These are phyloP conservation scores for Epirrhoe alternata DNA, from an alignment of 2,888 invertebrate species.

Conservation along the genomic window DNA sequence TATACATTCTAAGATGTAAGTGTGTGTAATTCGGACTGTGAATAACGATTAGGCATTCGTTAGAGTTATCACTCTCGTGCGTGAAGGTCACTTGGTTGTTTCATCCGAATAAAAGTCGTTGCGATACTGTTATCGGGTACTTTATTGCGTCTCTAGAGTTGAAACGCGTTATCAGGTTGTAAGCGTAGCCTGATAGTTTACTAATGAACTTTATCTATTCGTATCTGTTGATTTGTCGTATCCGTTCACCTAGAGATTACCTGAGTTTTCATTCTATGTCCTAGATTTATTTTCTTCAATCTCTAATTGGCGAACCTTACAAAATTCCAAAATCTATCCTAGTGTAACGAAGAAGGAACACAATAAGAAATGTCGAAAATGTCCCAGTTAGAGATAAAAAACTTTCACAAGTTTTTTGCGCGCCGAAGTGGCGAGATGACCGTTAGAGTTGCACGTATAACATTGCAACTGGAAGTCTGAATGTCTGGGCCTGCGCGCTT, in stretches of 20 bases:
- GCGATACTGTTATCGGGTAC: conserved; percentile 1
- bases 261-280: background rate
- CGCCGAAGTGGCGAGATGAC: conserved; percentile 13
- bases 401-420: conserved; percentile 26
- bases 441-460: conserved; percentile 18
- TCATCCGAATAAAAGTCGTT: conserved; percentile 17
- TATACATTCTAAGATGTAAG: background rate
- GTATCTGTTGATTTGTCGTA: background rate
- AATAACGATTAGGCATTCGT: background rate
- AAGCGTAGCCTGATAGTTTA: conserved; percentile 14
- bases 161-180: conserved; percentile 6
- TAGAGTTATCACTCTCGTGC: conserved; percentile 9
- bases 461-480: conserved; percentile 11
- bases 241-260: background rate
- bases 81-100: conserved; percentile 30
- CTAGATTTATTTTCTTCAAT: too few relatives aligned
- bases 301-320: too few relatives aligned
- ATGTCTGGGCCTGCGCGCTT: background rate
- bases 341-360: background rate
- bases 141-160: conserved; percentile 1
- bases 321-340: background rate
- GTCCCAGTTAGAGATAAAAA: conserved; percentile 14
- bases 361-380: conserved; percentile 11
- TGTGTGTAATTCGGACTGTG: background rate
- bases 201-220: conserved; percentile 11